phyloP scores from a whole-genome alignment of 2,888 invertebrate genomes.

The Nephrotoma appendiculata region DNA sequence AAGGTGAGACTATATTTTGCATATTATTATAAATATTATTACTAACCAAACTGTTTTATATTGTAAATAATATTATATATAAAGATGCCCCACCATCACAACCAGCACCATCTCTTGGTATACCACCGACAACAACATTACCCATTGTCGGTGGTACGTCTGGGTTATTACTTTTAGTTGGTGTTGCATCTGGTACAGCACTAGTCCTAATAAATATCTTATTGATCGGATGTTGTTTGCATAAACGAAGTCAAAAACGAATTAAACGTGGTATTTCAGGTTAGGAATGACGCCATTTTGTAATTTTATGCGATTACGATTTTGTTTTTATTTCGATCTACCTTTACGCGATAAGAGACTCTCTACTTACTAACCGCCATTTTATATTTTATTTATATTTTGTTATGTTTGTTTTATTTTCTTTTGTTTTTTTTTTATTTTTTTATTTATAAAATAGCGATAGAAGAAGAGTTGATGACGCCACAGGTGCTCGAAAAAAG shows the following conservation, averaged over 20 bases:
- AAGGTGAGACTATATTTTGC: slow-evolving; percentile 43
- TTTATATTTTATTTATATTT: neutral
- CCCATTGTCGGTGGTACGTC: slow-evolving; percentile 43
- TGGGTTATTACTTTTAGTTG: slow-evolving; percentile 68
- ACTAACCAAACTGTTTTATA: neutral
- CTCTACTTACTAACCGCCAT: slow-evolving; percentile 20
- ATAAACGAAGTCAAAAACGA: slow-evolving; percentile 65
- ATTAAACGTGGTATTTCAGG: slow-evolving; percentile 47
- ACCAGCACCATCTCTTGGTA: slow-evolving; percentile 31
- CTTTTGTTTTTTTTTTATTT: slow-evolving; percentile 15
- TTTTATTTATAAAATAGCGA: neutral
- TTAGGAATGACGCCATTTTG: neutral
- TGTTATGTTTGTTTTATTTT: neutral
- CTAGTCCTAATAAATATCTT: slow-evolving; percentile 77
- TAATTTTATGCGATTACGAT: neutral
- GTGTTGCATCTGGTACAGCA: slow-evolving; percentile 72
- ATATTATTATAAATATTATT: neutral
- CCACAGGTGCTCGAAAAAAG: slow-evolving; percentile 45
- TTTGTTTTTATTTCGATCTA: slow-evolving; percentile 17
- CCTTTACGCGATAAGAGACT: slow-evolving; percentile 12
- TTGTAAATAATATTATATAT: too few species aligned
- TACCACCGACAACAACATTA: slow-evolving; percentile 38
- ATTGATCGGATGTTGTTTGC: slow-evolving; percentile 78
- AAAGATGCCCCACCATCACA: slow-evolving; percentile 30
- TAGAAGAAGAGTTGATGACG: neutral